These are phyloP conservation scores for Volucella bombylans DNA, from an alignment of 2,888 invertebrate genomes.

Conservation along the genomic window DNA sequence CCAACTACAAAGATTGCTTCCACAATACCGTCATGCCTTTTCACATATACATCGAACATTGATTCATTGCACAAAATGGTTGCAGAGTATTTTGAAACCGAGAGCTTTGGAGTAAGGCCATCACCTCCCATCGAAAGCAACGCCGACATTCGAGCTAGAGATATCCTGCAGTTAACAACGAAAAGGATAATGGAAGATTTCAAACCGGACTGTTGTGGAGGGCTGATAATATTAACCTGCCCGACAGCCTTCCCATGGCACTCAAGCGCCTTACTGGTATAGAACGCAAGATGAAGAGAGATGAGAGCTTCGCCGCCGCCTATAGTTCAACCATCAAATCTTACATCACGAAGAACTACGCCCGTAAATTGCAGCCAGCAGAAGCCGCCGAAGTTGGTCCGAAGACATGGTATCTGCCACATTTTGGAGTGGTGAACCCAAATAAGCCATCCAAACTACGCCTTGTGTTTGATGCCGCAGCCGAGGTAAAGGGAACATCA, in stretches of 20 bases:
- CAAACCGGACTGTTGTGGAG: constrained; percentile 31
- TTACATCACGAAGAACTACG: constrained; percentile 71
- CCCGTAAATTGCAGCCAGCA: constrained; percentile 50
- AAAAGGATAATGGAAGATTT: neutral
- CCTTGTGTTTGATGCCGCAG: constrained; percentile 77
- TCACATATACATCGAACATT: neutral
- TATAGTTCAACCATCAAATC: constrained; percentile 53
- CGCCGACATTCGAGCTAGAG: constrained; percentile 16
- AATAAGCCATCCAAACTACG: constrained; percentile 75
- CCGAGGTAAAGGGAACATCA: constrained; percentile 70
- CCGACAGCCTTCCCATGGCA: constrained; percentile 68
- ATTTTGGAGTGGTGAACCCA: constrained; percentile 75
- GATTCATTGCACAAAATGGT: constrained; percentile 17
- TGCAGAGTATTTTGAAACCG: constrained; percentile 30
- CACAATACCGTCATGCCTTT: constrained; percentile 7
- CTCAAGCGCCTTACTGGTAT: constrained; percentile 55
- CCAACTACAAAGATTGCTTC: neutral
- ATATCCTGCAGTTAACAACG: constrained; percentile 22
- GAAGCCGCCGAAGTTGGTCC: constrained; percentile 18
- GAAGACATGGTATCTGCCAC: constrained; percentile 75
- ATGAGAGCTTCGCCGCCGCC: constrained; percentile 40
- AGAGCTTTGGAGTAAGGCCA: constrained; percentile 35
- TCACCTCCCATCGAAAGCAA: neutral
- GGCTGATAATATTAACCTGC: constrained; percentile 13
- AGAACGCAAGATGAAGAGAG: constrained; percentile 67